phyloP scores from a whole-genome alignment of 1,140 invertebrate genomes.

The Protaetia brevitarsis region DNA sequence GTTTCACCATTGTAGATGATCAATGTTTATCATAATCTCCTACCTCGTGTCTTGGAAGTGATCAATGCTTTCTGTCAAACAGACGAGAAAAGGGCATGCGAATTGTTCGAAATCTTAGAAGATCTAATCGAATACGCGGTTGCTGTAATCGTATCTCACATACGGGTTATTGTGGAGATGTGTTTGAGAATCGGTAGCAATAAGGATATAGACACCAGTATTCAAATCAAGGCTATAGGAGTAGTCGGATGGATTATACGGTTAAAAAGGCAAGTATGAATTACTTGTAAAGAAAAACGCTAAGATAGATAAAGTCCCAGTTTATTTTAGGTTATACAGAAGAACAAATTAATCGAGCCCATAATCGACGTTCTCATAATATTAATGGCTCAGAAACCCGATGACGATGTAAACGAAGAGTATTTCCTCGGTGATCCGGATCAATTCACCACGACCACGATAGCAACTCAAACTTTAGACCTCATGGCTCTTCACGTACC shows the following conservation, averaged over 20 bases:
- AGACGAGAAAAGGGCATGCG: conserved; percentile 57
- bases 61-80: conserved; percentile 57
- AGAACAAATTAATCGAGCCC: conserved; percentile 69
- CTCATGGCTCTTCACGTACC: conserved; percentile 72
- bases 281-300: background rate
- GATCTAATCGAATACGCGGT: conserved; percentile 67
- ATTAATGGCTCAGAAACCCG: conserved; percentile 60
- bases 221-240: conserved; percentile 65
- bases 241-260: conserved; percentile 64
- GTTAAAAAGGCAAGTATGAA: conserved; percentile 65
- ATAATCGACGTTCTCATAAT: conserved; percentile 67
- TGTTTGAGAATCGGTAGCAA: conserved; percentile 63
- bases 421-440: conserved; percentile 60
- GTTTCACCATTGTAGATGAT: conserved; percentile 48
- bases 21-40: conserved; percentile 60
- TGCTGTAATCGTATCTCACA: conserved; percentile 60
- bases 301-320: background rate
- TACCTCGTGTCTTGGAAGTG: conserved; percentile 61
- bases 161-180: conserved; percentile 63
- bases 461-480: conserved; percentile 72
- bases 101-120: conserved; percentile 70
- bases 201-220: conserved; percentile 53
- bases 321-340: conserved; percentile 59
- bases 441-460: conserved; percentile 59
- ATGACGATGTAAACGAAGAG: conserved; percentile 61